Base-by-base conservation (phyloP, 2,797 vertebrate species). In the Babyrousa celebensis region DNA sequence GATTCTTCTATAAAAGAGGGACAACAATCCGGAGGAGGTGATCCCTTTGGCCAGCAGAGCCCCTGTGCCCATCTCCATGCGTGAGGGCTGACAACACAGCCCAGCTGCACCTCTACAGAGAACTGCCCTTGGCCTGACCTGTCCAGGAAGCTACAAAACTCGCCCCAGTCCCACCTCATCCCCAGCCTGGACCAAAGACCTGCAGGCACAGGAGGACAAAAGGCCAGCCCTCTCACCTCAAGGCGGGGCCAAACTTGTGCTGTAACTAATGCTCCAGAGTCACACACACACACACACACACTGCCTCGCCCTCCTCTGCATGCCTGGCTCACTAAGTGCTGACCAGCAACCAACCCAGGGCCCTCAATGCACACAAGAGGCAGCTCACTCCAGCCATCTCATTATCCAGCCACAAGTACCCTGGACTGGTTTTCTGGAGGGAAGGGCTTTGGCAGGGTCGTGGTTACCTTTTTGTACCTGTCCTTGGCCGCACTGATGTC, bases 401-500 rank as follows among this genome's bases (percentile, higher is more conserved):
- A 12, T 5, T 56, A 54, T 75, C 72, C 48, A 70, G 62, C 29
- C 36, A 56, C 7, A 0, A 60, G 23, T 36, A 17, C 15, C 60
- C 72, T 7, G 1, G 20, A 12, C 63, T 89, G 54, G 25, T 52
- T 63, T 62, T 78, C 29, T 0, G 3, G 16, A 32, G 40, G 25
- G 23, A 75, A 60, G 15, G 62, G 3, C 12, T 84, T 60, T 20
- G 16, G 58, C 85, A 83, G 21, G 20, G 32, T 21, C 8, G 0
- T 48, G 18, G 84, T 98, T 98, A 99, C 99, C 99, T 99, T 99
- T 97, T 99, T 99, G 98, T 99, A 99, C 98, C 99, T 99, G 65
- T 99, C 99, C 99, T 99, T 99, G 89, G 99, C 99, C 36, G 99
- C 99, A 93, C 98, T 99, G 94, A 99, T 99, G 88, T 99, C 99